Conservation (phyloP, 2,797 vertebrate genomes). For the Anas flavirostris region DNA sequence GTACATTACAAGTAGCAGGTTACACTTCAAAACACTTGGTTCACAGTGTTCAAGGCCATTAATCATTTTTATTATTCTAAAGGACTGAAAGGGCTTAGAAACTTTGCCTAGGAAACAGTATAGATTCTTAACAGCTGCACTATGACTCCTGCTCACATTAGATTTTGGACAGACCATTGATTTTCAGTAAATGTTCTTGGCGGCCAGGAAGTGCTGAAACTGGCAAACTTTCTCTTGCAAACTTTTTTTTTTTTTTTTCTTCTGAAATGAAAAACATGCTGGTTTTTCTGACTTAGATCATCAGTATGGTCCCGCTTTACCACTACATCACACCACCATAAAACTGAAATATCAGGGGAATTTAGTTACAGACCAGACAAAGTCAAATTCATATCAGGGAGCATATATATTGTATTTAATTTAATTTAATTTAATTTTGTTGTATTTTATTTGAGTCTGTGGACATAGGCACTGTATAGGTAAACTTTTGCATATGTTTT, state of each 20-base stretch:
- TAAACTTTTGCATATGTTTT: background rate
- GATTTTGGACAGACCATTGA: conserved; percentile 68
- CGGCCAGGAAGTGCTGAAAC: conserved; percentile 65
- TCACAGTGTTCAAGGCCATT: conserved; percentile 71
- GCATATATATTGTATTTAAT: background rate
- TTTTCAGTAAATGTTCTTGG: conserved; percentile 72
- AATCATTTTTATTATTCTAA: conserved; percentile 78
- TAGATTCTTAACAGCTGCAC: conserved; percentile 75
- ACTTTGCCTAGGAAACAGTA: conserved; percentile 72
- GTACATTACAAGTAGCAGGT: conserved; percentile 77
- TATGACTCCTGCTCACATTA: conserved; percentile 64
- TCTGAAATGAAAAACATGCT: conserved; percentile 53
- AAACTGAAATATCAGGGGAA: conserved; percentile 24
- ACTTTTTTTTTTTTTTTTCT: background rate
- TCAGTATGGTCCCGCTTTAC: conserved; percentile 24
- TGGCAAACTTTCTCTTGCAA: conserved; percentile 56
- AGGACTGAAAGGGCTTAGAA: conserved; percentile 71
- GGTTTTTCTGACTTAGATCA: conserved; percentile 60
- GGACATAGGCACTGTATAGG: background rate
- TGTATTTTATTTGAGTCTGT: background rate
- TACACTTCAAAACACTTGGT: conserved; percentile 78
- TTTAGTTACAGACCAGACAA: conserved; percentile 15
- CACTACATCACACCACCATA: conserved; percentile 48
- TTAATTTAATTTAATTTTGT: background rate
- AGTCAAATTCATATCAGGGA: conserved; percentile 12